Base-by-base conservation (phyloP, 2,113 vertebrate genomes). In the Xiphias gladius region DNA sequence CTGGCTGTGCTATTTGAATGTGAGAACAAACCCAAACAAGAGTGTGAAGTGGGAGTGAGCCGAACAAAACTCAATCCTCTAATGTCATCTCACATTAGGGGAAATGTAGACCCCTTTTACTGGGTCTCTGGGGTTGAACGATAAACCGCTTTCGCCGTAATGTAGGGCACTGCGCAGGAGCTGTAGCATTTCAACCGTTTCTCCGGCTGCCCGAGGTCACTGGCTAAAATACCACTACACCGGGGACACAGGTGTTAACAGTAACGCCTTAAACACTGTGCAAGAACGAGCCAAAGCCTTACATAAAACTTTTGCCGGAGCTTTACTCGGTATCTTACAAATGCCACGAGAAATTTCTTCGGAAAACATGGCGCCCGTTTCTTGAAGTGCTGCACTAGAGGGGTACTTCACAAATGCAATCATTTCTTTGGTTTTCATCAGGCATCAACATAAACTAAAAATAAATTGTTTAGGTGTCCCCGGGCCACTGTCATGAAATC, bases 11-110 rank as follows among this genome's bases (percentile, higher is more conserved):
- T 48, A 43, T 59, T 48, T 77, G 32, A 74, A 79, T 67, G 59
- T 22, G 70, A 83, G 58, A 76, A 79, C 63, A 59, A 75, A 83
- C 72, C 16, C 58, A 65, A 83, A 65, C 76, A 79, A 71, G 61
- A 48, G 58, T 24, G 57, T 55, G 67, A 76, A 58, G 54, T 46
- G 32, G 28, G 20, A 67, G 58, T 0, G 74, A 81, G 52, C 28
- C 0, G 11, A 73, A 28, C 50, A 48, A 72, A 57, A 64, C 32
- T 62, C 80, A 63, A 69, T 37, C 67, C 52, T 82, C 24, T 70
- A 28, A 75, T 22, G 65, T 7, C 6, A 2, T 43, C 46, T 76
- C 54, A 68, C 65, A 43, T 81, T 1, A 9, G 7, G 63, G 41
- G 48, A 16, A 83, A 70, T 4, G 52, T 76, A 69, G 62, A 77